Base-by-base conservation (phyloP, 2,888 invertebrate species). In the Nesidiocoris tenuis region DNA sequence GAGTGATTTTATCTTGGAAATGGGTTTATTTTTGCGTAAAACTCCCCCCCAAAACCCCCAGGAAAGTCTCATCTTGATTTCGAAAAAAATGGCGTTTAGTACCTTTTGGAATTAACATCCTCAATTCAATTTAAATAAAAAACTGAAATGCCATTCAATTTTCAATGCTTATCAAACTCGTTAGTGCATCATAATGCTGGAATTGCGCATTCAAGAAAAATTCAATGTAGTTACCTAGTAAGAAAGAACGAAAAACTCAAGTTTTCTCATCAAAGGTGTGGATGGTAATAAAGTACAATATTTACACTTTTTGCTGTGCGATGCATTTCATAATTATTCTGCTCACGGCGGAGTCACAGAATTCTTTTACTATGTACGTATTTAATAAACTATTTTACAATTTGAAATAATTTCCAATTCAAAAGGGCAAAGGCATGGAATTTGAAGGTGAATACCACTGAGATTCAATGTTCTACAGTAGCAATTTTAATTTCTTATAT, bases 281-380 rank as follows among this genome's bases (percentile, higher is more conserved):
- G 74, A 76, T 77, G 67, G 66, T 68, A 71, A 66, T 75, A 77
- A 77, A 77, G 76, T 77, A 77, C 77, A 78, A 76, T 78, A 78
- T 78, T 78, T 78, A 78, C 78, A 78, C 59, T 75, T 67, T 78
- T 76, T 68, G 70, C 76, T 78, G 76, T 59, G 57, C 23, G 16
- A 19, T 68, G 57, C 23, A 68, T 21, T 57, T 39, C 39, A 56
- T 57, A 9, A 22, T 22, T n/a, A n/a, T n/a, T n/a, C 2, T 67
- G 7, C 59, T 72, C 39, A 72, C 23, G 61, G 72, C 54, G 72
- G 56, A 54, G 56, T 59, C 23, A 3, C 24, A 23, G 1, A 23
- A 56, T 55, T 77, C 55, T 70, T 70, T 66, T 66, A 61, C 57
- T 57, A 74, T 77, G 39, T 39, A 39, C 39, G 39, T 39, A 54